Percentiles rank a stretch among this genome's conserved stretches.
phyloP scores from a whole-genome alignment of 2,797 vertebrate genomes.

The Anguilla anguilla region DNA sequence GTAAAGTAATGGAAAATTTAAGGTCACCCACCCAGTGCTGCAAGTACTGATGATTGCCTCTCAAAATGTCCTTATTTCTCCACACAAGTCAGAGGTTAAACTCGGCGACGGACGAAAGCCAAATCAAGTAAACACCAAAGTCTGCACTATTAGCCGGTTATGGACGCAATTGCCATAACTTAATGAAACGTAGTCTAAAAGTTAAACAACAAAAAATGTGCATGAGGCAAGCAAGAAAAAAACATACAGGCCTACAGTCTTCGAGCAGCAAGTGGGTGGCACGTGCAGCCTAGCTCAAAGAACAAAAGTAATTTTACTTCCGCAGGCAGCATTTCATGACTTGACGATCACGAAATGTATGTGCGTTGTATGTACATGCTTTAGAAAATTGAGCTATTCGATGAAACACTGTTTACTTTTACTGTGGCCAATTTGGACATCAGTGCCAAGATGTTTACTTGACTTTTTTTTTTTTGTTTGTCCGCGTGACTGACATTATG shows the following conservation, averaged over 20 bases:
- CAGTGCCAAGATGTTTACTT: not conserved
- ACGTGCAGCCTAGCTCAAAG: not conserved
- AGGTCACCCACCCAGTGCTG: not conserved
- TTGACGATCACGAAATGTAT: not conserved
- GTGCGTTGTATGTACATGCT: not conserved
- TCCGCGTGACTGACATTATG: not conserved
- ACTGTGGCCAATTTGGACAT: not conserved
- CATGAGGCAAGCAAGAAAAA: not conserved
- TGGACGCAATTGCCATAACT: not conserved
- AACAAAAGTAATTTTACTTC: not conserved
- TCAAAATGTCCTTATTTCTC: not conserved
- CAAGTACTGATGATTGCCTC: conserved; percentile 20
- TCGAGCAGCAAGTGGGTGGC: not conserved
- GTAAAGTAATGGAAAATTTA: conserved; percentile 21
- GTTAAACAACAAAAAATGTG: not conserved
- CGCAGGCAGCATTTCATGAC: not conserved
- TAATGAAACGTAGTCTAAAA: not conserved
- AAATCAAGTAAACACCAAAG: not conserved
- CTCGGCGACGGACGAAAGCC: not conserved
- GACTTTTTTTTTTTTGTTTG: not conserved
- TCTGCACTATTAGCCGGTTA: not conserved
- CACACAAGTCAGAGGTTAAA: not conserved
- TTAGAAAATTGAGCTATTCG: not conserved
- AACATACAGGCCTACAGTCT: not conserved
- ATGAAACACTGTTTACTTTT: not conserved